Evolutionary conservation across 2,888 invertebrate species (phyloP), one percentile per base, ranked within the genome.

Genomic region (Lathronympha strigana): DNA sequence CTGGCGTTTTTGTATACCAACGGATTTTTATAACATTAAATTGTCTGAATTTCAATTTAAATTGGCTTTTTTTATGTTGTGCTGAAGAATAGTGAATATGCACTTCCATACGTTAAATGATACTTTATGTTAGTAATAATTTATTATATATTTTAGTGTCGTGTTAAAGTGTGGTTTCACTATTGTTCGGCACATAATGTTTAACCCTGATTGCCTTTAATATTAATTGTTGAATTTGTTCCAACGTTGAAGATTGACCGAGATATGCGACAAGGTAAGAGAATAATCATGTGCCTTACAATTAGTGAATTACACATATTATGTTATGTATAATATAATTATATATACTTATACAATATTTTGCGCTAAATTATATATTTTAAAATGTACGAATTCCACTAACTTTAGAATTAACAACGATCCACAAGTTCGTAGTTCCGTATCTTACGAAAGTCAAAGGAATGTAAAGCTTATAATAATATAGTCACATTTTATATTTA

Each of bases 101-200:
- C 92, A 92, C 92, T 92, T 92, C 92, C 92, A 80, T 85, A 82
- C 86, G 82, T 82, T 78, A 70, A 72, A 62, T 74, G 75, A 74
- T 76, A 76, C 75, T 76, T 71, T 69, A 47, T 63, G 63, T 54
- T 64, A 55, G 61, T 61, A 67, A 67, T 66, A 68, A 70, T 62
- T 73, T 54, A 72, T 61, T 74, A 72, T 76, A 72, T 74, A 72
- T 77, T 71, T 74, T 71, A 73, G 60, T 69, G 74, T 78, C 79
- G 77, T 73, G 79, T 80, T 78, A 79, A 72, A 40, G 76, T 75
- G 75, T 83, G 78, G 79, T 93, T 95, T 95, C 95, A 95, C 95
- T 95, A 95, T 95, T 95, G 95, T 95, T 95, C 95, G 95, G 95
- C 95, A 95, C 95, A 94, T 90, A 76, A 90, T 90, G 81, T 81